Evolutionary conservation across 2,888 invertebrate genomes (phyloP), one percentile per base, ranked within the genome.

Genomic region (Operophtera brumata): DNA sequence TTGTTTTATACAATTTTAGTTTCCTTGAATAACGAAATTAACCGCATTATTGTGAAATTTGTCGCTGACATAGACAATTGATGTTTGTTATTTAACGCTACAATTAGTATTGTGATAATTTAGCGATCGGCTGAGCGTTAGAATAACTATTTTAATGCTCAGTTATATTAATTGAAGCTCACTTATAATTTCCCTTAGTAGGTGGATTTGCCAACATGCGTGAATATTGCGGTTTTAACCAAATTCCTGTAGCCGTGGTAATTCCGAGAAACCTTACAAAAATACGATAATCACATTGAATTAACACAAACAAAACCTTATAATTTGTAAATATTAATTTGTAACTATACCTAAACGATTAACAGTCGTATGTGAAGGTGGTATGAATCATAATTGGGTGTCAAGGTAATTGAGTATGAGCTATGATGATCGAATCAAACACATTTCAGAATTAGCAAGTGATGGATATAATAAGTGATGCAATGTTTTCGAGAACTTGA

Each of bases 191-290:
- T n/a, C 20, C 20, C 20, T 2, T 20, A 20, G 2, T 20, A 20
- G 20, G 20, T 20, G 20, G 20, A 30, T 5, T 6, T 30, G 8
- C 9, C 30, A 9, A 30, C 30, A 30, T 8, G 30, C 9, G 30
- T 30, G 9, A 4, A 20, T 2, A 8, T 7, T 47, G 47, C 39
- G 47, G 47, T 47, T 40, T 40, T 8, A 32, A 28, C 37, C 12
- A 45, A 35, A 35, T 26, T 20, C 20, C 20, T 30, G 30, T 30
- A 30, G 9, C 7, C 7, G 2, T 37, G 37, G 7, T 14, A 6
- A 37, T 37, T 61, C 66, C 57, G 0, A 54, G 66, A 66, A 65
- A 35, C 40, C 35, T 12, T 39, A 58, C 63, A 51, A 46, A 44
- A 54, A 50, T 25, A 45, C 35, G 47, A 59, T 64, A 65, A 56